Conservation (phyloP, 2,888 invertebrate species). For the Papilio gigon region DNA sequence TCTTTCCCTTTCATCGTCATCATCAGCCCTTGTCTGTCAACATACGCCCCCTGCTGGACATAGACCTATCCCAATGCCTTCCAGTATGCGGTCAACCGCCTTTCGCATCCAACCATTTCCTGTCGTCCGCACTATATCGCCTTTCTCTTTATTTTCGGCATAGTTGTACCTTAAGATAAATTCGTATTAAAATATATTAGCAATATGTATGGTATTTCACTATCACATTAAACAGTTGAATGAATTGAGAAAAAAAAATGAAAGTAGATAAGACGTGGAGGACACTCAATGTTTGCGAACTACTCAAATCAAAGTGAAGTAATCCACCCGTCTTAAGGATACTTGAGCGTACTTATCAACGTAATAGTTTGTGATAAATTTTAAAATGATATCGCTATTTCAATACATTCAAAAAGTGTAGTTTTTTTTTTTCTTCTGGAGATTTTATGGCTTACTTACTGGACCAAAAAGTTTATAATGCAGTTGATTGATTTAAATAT, state of each 20-base stretch:
- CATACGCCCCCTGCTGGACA: too few relatives aligned
- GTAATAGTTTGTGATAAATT: slow-evolving; percentile 47
- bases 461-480: slow-evolving; percentile 3
- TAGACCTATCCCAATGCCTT: too few relatives aligned
- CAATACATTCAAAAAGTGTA: slow-evolving; percentile 42
- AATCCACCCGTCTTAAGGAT: slow-evolving; percentile 55
- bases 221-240: not conserved
- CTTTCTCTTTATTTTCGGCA: not conserved
- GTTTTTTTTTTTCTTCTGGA: too few relatives aligned
- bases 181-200: too few relatives aligned
- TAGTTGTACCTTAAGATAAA: not conserved
- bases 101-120: too few relatives aligned
- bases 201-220: too few relatives aligned
- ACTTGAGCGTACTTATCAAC: slow-evolving; percentile 45
- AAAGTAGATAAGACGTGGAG: slow-evolving; percentile 46
- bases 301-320: slow-evolving; percentile 56
- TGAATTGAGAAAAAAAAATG: not conserved
- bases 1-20: too few relatives aligned
- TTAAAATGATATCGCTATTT: slow-evolving; percentile 41
- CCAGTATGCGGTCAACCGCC: too few relatives aligned
- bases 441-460: too few relatives aligned
- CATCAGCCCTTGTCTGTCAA: too few relatives aligned
- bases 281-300: slow-evolving; percentile 49
- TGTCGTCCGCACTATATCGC: too few relatives aligned
- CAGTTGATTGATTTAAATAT: not conserved